These are phyloP conservation scores for Salmo trutta DNA, from an alignment of 2,797 vertebrate genomes.

Conservation along the genomic window DNA sequence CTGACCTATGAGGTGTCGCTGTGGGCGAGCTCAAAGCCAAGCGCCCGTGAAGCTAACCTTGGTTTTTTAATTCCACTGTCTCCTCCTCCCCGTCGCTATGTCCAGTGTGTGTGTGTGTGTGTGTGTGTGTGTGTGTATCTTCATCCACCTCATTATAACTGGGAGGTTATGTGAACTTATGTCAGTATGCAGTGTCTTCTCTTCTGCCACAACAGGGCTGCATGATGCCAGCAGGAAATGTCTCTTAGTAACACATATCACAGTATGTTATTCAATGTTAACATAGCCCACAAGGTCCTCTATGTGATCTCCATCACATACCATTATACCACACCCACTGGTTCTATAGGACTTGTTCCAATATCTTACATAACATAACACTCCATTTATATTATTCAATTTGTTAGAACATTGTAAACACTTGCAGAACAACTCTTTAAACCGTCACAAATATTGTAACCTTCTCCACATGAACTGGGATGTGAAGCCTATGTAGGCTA, in stretches of 20 bases:
- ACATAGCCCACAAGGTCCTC: not conserved
- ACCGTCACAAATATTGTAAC: not conserved
- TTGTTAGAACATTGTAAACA: not conserved
- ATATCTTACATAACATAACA: not conserved
- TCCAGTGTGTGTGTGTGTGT: slow-evolving; percentile 1
- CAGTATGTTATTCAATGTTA: not conserved
- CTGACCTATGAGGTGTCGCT: not conserved
- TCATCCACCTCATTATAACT: slow-evolving; percentile 3
- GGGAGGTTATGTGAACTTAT: not conserved
- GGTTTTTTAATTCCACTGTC: not conserved
- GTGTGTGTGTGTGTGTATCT: not conserved
- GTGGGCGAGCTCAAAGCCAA: slow-evolving; percentile 4
- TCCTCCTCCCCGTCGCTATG: not conserved
- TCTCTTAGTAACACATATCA: not conserved
- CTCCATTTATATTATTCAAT: not conserved
- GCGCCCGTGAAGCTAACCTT: slow-evolving; percentile 6
- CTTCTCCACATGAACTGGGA: not conserved
- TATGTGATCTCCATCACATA: not conserved
- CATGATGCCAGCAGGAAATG: not conserved
- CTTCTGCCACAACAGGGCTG: not conserved
- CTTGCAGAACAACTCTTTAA: not conserved
- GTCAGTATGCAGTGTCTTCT: too few relatives aligned
- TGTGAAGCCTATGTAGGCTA: not conserved
- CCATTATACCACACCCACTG: not conserved
- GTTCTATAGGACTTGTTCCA: not conserved